A percentile compares a stretch with the other conserved stretches of the same genome.
Evolutionary conservation across 2,888 invertebrate species (phyloP).

Genomic region (Rhagonycha lutea): DNA sequence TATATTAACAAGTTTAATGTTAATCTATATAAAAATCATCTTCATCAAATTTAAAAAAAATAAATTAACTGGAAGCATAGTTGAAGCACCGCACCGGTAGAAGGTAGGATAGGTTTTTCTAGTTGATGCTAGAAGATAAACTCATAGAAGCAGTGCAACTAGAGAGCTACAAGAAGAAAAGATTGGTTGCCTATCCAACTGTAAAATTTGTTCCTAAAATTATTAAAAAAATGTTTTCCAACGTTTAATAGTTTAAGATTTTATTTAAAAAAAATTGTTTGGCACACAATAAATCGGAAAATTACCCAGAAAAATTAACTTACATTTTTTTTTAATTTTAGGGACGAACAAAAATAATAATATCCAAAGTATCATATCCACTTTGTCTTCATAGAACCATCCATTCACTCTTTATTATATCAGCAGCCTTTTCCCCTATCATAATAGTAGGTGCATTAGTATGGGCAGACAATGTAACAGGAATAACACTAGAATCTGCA

Average conservation of each 20-base stretch:
- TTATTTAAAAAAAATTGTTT: background rate
- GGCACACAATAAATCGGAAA: too few species aligned
- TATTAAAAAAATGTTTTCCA: background rate
- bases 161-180: background rate
- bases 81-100: too few species aligned
- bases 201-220: background rate
- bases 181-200: background rate
- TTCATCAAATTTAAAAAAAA: too few species aligned
- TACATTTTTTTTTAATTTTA: too few species aligned
- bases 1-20: too few species aligned
- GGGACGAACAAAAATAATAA: too few species aligned
- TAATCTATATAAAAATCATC: too few species aligned
- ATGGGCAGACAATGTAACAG: conserved; percentile 67
- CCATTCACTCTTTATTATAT: conserved; percentile 60
- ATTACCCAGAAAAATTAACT: too few species aligned
- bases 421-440: conserved; percentile 74
- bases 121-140: background rate
- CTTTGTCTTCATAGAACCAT: background rate
- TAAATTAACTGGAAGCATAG: too few species aligned
- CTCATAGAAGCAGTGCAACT: background rate
- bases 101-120: too few species aligned
- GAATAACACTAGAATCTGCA: conserved; percentile 72
- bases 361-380: background rate
- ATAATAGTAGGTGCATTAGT: conserved; percentile 71
- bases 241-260: background rate